Conservation (phyloP, 64 coral and sea anemone species). For the Stichodactyla mertensii region DNA sequence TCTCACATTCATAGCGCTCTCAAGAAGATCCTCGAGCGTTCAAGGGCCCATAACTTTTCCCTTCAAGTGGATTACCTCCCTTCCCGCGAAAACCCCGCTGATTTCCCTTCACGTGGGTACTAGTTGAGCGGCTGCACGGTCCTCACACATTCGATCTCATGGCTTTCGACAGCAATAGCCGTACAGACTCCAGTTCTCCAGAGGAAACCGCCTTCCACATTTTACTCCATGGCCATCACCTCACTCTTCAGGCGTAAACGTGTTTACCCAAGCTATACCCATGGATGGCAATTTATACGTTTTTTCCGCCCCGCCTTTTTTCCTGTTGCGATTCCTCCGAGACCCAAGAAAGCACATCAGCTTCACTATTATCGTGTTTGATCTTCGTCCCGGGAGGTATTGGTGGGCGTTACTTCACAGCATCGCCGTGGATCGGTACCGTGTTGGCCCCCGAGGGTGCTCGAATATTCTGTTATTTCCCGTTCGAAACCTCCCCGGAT, state of each 20-base stretch:
- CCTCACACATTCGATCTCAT: conserved; percentile 58
- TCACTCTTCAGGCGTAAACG: conserved; percentile 32
- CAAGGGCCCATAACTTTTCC: background rate
- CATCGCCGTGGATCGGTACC: background rate
- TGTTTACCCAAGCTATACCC: conserved; percentile 24
- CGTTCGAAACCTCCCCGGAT: background rate
- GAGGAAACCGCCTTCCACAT: background rate
- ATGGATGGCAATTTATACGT: background rate
- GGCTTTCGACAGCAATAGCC: conserved; percentile 25
- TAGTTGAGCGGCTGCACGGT: conserved; percentile 26
- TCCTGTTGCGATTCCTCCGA: conserved; percentile 9
- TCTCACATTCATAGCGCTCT: too few relatives aligned
- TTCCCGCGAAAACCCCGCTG: conserved; percentile 42
- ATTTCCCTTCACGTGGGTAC: conserved; percentile 40
- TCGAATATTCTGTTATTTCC: background rate
- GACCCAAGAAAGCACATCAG: background rate
- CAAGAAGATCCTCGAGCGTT: background rate
- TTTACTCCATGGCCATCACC: conserved; percentile 9
- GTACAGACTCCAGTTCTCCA: background rate
- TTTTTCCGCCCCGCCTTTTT: conserved; percentile 37
- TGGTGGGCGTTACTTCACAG: conserved; percentile 10
- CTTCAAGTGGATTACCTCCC: conserved; percentile 9
- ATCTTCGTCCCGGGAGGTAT: background rate
- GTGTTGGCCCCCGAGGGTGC: background rate
- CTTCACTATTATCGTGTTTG: conserved; percentile 4